Evolutionary conservation across 2,113 vertebrate genomes (phyloP), one percentile per base, ranked within the genome.

Genomic region (Zapornia atra): DNA sequence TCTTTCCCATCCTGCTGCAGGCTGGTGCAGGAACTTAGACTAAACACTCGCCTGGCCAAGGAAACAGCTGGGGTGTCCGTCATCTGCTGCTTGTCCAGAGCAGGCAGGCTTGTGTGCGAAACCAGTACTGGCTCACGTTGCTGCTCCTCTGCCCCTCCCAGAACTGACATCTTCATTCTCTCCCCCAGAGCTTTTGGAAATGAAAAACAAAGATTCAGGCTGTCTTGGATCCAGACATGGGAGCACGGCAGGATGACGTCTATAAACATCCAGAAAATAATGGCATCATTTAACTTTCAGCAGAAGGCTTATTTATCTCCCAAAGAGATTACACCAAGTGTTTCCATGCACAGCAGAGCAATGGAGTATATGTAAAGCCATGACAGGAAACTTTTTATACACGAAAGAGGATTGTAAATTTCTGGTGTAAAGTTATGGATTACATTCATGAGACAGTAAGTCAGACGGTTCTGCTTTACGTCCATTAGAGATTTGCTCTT

Each of bases 231-330:
- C 68, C 46, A 82, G 0, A 5, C 82, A 92, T 26, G 17, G 60
- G 36, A 92, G n/a, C 79, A 70, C 1, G 1, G 73, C 72, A 83
- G 53, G 69, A 92, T 81, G 80, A 88, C 24, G 24, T 88, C 64
- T 84, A 54, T 92, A 93, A 97, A 95, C 84, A 86, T 88, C 5
- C 53, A 88, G 77, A 88, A 94, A 82, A 82, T 70, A 93, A 88
- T 48, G 40, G 57, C 71, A 84, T 93, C 34, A 88, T 88, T 92
- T 86, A 83, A 64, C 82, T 95, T 88, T 86, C 94, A 92, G 80
- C 61, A 82, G 51, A 94, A 81, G 60, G 76, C 68, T 93, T 95
- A 83, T 96, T 96, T 97, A 90, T 88, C 83, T 96, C 86, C 66
- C 44, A 61, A 86, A 73, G 81, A 88, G 54, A 88, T 92, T 93